Evolutionary conservation across 2,888 invertebrate genomes (phyloP).

Genomic region (Trichopoda pennipes): DNA sequence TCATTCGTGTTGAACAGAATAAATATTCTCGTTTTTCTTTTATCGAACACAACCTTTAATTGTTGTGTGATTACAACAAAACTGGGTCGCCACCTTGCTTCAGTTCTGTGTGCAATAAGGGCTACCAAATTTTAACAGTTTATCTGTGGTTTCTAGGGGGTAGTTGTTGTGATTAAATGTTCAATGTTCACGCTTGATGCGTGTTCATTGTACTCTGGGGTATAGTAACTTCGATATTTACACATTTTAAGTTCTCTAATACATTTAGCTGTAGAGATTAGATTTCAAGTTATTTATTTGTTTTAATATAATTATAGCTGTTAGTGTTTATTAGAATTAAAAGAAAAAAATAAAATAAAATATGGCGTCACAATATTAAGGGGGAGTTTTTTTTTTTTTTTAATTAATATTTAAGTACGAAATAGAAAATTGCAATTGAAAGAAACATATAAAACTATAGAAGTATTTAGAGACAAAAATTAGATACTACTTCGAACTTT

Average conservation of each 20-base stretch:
- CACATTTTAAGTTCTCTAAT: background rate
- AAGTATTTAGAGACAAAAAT: too few species aligned
- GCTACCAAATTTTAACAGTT: background rate
- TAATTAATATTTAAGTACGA: background rate
- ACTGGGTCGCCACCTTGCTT: slow-evolving; percentile 65
- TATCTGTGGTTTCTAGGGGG: slow-evolving; percentile 38
- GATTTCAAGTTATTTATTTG: slow-evolving; percentile 41
- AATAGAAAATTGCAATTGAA: too few species aligned
- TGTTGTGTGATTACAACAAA: slow-evolving; percentile 58
- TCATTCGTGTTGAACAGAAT: slow-evolving; percentile 1
- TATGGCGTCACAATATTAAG: background rate
- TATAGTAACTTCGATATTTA: slow-evolving; percentile 39
- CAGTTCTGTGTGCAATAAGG: background rate
- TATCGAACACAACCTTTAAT: slow-evolving; percentile 56
- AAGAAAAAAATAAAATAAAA: background rate
- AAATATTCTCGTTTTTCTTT: slow-evolving; percentile 20
- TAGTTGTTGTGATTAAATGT: slow-evolving; percentile 49
- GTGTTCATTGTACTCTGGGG: slow-evolving; percentile 61
- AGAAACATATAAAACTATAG: too few species aligned
- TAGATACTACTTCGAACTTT: too few species aligned
- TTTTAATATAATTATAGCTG: slow-evolving; percentile 51
- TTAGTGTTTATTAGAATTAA: slow-evolving; percentile 25
- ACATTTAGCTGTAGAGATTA: slow-evolving; percentile 44
- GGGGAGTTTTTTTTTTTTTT: background rate
- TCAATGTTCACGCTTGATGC: slow-evolving; percentile 44